phyloP scores from a whole-genome alignment of 30 jellyfish, hydroid and myxozoan species.

The Hydractinia echinata region DNA sequence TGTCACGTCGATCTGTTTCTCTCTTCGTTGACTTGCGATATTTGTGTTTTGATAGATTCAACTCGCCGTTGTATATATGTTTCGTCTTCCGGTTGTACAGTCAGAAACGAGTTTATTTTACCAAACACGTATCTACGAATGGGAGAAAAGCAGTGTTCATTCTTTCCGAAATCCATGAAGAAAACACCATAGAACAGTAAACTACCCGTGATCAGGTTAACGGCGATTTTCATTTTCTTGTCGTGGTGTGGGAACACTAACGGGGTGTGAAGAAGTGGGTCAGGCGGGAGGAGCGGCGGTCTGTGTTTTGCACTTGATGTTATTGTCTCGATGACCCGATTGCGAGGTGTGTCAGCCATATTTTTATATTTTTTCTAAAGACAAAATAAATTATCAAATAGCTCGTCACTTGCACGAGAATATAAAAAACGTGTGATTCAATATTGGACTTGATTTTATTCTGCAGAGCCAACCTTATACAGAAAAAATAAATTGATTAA shows the following conservation, averaged over 20 bases:
- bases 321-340: slow-evolving; percentile 26
- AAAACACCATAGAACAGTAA: slow-evolving; percentile 15
- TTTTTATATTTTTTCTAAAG: not conserved
- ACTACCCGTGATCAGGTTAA: slow-evolving; percentile 17
- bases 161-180: slow-evolving; percentile 27
- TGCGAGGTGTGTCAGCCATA: slow-evolving; percentile 4
- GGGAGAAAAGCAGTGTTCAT: slow-evolving; percentile 32
- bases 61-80: slow-evolving; percentile 13
- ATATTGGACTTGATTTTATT: too few species aligned
- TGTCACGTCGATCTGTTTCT: not conserved
- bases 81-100: slow-evolving; percentile 33
- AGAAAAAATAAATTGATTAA: too few species aligned
- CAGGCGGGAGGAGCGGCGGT: slow-evolving; percentile 18
- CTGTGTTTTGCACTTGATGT: slow-evolving; percentile 29
- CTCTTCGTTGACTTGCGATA: slow-evolving; percentile 20
- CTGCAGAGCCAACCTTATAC: too few species aligned
- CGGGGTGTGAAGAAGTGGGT: slow-evolving; percentile 1
- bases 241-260: slow-evolving; percentile 21
- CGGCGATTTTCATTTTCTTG: not conserved
- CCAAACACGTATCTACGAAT: slow-evolving; percentile 24
- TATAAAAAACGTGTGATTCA: too few species aligned
- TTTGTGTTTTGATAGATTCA: not conserved
- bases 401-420: too few species aligned
- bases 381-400: too few species aligned
- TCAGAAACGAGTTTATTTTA: not conserved